Percentiles rank a stretch among this genome's conserved stretches.
Evolutionary conservation across 1,140 invertebrate genomes (phyloP).

Genomic region (Anagrus nilaparvatae): DNA sequence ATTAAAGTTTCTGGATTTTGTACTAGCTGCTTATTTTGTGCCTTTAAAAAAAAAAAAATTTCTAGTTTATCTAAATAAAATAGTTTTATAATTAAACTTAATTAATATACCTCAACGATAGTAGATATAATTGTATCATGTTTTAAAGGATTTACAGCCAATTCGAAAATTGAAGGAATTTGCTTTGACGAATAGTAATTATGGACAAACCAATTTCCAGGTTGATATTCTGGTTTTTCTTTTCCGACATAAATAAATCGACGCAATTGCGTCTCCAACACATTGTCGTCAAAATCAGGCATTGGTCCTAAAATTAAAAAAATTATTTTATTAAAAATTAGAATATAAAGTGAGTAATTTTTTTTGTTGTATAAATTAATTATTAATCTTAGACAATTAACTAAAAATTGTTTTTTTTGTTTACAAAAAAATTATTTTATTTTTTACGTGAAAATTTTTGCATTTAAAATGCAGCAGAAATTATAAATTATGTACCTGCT

Average conservation of each 20-base stretch:
- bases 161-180: constrained; percentile 37
- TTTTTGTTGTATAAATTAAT: too few relatives aligned
- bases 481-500: too few relatives aligned
- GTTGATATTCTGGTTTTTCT: constrained; percentile 45
- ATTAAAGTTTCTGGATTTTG: constrained; percentile 45
- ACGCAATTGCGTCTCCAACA: constrained; percentile 29
- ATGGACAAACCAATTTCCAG: constrained; percentile 45
- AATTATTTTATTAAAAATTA: too few relatives aligned
- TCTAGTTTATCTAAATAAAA: background rate
- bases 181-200: constrained; percentile 42
- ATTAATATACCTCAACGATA: constrained; percentile 8
- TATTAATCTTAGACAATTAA: too few relatives aligned
- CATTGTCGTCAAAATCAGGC: constrained; percentile 15
- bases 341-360: too few relatives aligned
- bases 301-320: constrained; percentile 8
- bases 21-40: constrained; percentile 41
- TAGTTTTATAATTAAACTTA: background rate
- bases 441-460: too few relatives aligned
- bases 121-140: constrained; percentile 6
- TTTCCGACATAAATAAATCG: constrained; percentile 46
- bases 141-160: constrained; percentile 23
- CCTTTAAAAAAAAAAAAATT: constrained; percentile 27
- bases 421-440: too few relatives aligned
- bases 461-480: too few relatives aligned
- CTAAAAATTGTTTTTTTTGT: too few relatives aligned